Conservation (phyloP, 2,797 vertebrate genomes). For the Cirrhinus mrigala region DNA sequence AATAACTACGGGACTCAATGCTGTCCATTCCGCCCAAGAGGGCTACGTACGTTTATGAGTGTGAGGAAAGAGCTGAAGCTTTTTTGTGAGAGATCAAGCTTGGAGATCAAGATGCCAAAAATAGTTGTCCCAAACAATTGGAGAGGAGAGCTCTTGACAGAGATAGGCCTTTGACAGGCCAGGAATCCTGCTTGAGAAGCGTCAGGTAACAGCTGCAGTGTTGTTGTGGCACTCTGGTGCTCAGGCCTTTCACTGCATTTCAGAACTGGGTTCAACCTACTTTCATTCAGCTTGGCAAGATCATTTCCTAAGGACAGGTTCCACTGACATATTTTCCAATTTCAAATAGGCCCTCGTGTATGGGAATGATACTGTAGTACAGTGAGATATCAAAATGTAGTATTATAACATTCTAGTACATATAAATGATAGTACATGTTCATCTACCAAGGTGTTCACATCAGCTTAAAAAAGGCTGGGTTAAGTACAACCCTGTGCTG, state of each 20-base stretch:
- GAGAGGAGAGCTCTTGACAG: constrained; percentile 54
- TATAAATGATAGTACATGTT: background rate
- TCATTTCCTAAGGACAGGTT: too few relatives aligned
- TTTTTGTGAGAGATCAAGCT: constrained; percentile 50
- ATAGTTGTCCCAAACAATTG: constrained; percentile 62
- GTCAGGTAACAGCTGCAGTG: constrained; percentile 60
- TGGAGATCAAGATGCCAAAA: constrained; percentile 56
- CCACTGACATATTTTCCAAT: background rate
- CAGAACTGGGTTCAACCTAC: constrained; percentile 1
- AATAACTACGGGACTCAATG: constrained; percentile 78
- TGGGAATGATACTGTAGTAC: background rate
- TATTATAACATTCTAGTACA: background rate
- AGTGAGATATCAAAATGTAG: background rate
- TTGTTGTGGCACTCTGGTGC: constrained; percentile 41
- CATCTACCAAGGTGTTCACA: too few relatives aligned
- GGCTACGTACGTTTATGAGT: constrained; percentile 37
- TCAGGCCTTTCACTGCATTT: constrained; percentile 31
- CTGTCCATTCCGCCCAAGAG: constrained; percentile 70
- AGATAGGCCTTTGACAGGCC: constrained; percentile 73
- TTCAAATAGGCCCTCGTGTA: background rate
- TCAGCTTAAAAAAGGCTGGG: too few relatives aligned
- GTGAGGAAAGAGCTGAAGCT: constrained; percentile 42
- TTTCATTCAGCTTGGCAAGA: background rate
- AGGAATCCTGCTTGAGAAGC: constrained; percentile 58
- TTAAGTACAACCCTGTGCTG: too few relatives aligned